These are phyloP conservation scores for Misgurnus anguillicaudatus DNA, from an alignment of 2,113 vertebrate species.

Conservation along the genomic window DNA sequence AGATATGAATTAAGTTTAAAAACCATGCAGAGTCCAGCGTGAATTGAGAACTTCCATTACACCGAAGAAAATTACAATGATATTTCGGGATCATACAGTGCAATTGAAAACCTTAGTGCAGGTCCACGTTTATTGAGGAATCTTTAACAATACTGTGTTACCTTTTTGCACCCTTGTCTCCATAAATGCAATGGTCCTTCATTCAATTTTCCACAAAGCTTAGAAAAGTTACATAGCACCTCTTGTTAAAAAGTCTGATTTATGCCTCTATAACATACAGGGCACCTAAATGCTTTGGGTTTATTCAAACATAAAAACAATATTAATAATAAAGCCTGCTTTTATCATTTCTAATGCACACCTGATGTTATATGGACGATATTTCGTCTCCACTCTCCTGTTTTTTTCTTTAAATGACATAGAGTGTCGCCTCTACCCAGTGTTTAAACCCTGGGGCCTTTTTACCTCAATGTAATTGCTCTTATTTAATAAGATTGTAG, in stretches of 20 bases:
- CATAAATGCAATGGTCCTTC: no score
- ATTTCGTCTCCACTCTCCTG: neutral
- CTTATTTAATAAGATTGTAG: slow-evolving; percentile 31
- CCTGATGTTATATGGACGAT: neutral
- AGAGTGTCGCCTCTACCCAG: neutral
- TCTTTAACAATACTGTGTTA: no score
- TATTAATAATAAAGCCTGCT: neutral
- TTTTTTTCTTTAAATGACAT: slow-evolving; percentile 4
- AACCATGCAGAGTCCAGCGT: neutral
- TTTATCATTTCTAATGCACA: neutral
- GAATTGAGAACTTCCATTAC: neutral
- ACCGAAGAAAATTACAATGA: neutral
- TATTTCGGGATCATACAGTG: neutral
- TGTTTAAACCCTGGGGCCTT: slow-evolving; percentile 3
- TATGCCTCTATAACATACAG: no score
- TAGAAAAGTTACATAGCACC: no score
- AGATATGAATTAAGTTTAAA: neutral
- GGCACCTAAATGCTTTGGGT: no score
- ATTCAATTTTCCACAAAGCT: no score
- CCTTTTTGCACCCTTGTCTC: no score
- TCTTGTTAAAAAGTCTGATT: no score
- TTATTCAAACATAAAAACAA: no score
- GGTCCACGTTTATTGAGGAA: neutral
- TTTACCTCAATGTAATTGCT: slow-evolving; percentile 26
- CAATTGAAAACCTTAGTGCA: neutral